Percentiles rank a stretch among this genome's conserved stretches.
Evolutionary conservation across 2,888 invertebrate genomes (phyloP).

Genomic region (Polydesmus complanatus): DNA sequence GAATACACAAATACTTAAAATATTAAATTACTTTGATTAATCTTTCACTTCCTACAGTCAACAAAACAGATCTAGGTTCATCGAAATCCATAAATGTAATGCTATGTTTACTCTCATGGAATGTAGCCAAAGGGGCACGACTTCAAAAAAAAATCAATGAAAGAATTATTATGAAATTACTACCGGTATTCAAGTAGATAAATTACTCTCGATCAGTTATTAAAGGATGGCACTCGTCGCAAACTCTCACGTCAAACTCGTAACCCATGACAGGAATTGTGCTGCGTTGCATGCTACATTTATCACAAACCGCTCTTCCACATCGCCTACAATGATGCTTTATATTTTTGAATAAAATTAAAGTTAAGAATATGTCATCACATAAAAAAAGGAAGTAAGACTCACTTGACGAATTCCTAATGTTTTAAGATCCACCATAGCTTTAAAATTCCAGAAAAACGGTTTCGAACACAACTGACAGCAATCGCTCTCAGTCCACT

Average conservation of each 20-base stretch:
- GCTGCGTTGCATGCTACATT: slow-evolving; percentile 74
- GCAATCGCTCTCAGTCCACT: slow-evolving; percentile 85
- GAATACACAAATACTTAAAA: background rate
- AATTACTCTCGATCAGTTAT: slow-evolving; percentile 76
- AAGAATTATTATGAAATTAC: slow-evolving; percentile 10
- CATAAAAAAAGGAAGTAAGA: background rate
- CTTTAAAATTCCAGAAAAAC: slow-evolving; percentile 97
- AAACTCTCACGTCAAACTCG: slow-evolving; percentile 92
- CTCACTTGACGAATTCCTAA: slow-evolving; percentile 56
- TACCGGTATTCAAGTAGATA: background rate
- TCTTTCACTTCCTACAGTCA: slow-evolving; percentile 89
- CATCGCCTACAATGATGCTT: slow-evolving; percentile 50
- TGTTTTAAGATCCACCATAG: slow-evolving; percentile 96
- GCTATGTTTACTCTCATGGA: slow-evolving; percentile 89
- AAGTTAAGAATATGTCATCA: slow-evolving; percentile 6
- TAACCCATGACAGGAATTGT: slow-evolving; percentile 93
- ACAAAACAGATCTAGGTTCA: slow-evolving; percentile 68
- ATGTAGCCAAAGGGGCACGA: slow-evolving; percentile 78
- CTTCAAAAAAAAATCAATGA: slow-evolving; percentile 40
- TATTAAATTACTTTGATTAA: slow-evolving; percentile 54
- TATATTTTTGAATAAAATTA: slow-evolving; percentile 30
- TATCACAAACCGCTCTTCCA: slow-evolving; percentile 88
- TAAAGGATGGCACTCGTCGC: slow-evolving; percentile 73
- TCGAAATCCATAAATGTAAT: slow-evolving; percentile 78
- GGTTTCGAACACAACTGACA: slow-evolving; percentile 90